Base-by-base conservation (phyloP, 2,797 vertebrate genomes). In the Phoeniculus purpureus region DNA sequence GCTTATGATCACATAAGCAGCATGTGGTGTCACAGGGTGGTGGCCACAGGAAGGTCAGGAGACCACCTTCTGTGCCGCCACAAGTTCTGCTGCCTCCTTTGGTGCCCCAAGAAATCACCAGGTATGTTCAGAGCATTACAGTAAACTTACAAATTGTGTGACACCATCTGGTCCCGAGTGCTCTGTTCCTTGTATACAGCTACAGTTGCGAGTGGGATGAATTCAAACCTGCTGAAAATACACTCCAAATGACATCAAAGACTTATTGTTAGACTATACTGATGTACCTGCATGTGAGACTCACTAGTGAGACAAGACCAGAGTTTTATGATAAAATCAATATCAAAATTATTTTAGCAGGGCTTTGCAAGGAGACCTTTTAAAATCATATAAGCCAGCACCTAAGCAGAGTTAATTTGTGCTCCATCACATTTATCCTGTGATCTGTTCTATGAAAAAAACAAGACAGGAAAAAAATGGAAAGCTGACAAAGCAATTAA, bases 261-360 rank as follows among this genome's bases (percentile, higher is more conserved):
- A 73, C 58, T 89, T 68, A 45, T 26, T 75, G 62, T 71, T 68
- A 81, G 31, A 18, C 26, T 83, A 6, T 29, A 89, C 62, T 37
- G 74, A 83, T 66, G 81, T 21, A 84, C 16, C 22, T 25, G 14
- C 55, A 67, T 43, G 56, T 51, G 31, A 87, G 70, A 54, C 5
- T 6, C 52, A 26, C 40, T 10, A 64, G 62, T 61, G 62, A 85
- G 61, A 85, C 23, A 50, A 85, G 70, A 31, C 16, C 48, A 60
- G 32, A 74, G 22, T 77, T 83, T 83, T 81, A 87, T 64, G 60
- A 86, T 73, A 85, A 95, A 91, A 83, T 91, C 77, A 79, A 77
- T 93, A 92, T 55, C 15, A 55, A 87, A 91, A 85, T 85, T 89
- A 47, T 79, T 95, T 93, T 58, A 80, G 82, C 31, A 79, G 40